phyloP scores from a whole-genome alignment of 2,797 vertebrate genomes.

The Gallirallus australis region DNA sequence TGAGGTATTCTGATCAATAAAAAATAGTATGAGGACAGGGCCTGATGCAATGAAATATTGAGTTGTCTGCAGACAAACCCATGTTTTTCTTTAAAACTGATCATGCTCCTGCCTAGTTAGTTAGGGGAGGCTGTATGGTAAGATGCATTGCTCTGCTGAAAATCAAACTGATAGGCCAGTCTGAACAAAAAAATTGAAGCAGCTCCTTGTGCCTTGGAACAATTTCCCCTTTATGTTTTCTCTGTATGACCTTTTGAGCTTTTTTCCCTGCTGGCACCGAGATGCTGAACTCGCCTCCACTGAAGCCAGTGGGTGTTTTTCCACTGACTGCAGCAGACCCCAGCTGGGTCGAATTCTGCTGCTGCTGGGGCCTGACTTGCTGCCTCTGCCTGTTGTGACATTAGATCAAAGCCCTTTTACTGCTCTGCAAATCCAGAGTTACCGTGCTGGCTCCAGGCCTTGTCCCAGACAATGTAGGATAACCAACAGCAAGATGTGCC shows the following conservation, averaged over 20 bases:
- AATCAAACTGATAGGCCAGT: not conserved
- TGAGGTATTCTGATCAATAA: constrained; percentile 73
- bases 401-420: constrained; percentile 23
- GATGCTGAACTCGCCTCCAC: not conserved
- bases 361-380: not conserved
- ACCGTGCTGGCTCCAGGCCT: not conserved
- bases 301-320: constrained; percentile 33
- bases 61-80: constrained; percentile 43
- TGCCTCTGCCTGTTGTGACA: not conserved
- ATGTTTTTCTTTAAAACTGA: constrained; percentile 48
- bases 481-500: not conserved
- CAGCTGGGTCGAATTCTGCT: not conserved
- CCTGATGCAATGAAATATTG: constrained; percentile 43
- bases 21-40: constrained; percentile 45
- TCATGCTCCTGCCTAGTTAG: not conserved
- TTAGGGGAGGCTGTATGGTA: not conserved
- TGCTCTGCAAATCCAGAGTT: constrained; percentile 11
- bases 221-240: constrained; percentile 50
- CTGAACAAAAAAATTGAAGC: not conserved
- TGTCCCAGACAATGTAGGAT: not conserved
- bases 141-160: not conserved
- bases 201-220: constrained; percentile 24
- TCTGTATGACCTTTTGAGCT: constrained; percentile 39
- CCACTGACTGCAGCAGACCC: not conserved
- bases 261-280: not conserved